Evolutionary conservation across 2,888 invertebrate genomes (phyloP), one percentile per base, ranked within the genome.

Genomic region (Drosophila nigritarsus): DNA sequence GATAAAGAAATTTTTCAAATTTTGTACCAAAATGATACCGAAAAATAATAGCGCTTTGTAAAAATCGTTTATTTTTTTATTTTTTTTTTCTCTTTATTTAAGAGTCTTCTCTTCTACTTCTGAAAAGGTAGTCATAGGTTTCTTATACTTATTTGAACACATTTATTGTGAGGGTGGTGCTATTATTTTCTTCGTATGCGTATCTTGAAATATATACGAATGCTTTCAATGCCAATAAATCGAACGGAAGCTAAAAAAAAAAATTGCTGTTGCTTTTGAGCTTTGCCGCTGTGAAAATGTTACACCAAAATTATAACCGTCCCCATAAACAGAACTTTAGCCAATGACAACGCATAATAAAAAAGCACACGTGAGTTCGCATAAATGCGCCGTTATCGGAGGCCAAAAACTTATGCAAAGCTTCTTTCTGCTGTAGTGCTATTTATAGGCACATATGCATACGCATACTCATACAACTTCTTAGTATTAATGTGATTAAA

Each of bases 281-380:
- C 30, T 56, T 50, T 50, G 50, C 55, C 67, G 56, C 50, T 67
- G 38, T 18, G 36, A n/a, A 45, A 53, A 20, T 27, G 3, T 49
- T 38, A 58, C 5, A 11, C 49, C 15, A 32, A 20, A 42, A 59
- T 45, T 18, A 18, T 29, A 63, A 63, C n/a, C 27, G 27, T 24
- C 20, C 67, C 20, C 67, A 48, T 51, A 49, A 74, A 56, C 38
- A 48, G 45, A 20, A 34, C 36, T 40, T 55, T 38, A 58, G 30
- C 32, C 45, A 68, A 51, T 68, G 58, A 68, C 56, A 67, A 15
- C 56, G 51, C 55, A 56, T 42, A 68, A 68, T 38, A 20, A 56
- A 40, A 40, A 40, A 45, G n/a, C 30, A 59, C 11, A 53, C 30
- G 15, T 54, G 62, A 38, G 50, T 38, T 18, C 45, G 49, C 51